A percentile compares a stretch with the other conserved stretches of the same genome.
Evolutionary conservation across 2,113 vertebrate species (phyloP).

Genomic region (Thunnus maccoyii): DNA sequence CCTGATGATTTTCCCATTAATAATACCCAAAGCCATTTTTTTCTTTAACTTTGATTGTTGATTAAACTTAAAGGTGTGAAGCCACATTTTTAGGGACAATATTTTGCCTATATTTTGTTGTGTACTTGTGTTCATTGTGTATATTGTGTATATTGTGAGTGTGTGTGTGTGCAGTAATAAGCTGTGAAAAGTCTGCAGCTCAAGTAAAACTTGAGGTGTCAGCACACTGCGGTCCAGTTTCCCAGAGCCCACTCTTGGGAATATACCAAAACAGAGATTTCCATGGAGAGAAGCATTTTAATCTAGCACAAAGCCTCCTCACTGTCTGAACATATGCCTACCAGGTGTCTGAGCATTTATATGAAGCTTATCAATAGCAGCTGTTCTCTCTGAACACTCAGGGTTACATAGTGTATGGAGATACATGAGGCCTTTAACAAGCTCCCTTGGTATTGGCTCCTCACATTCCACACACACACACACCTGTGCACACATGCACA

Average conservation of each 20-base stretch:
- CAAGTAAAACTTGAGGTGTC: slow-evolving; percentile 35
- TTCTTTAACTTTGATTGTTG: too few relatives aligned
- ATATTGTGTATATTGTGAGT: neutral
- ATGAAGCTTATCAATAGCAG: slow-evolving; percentile 56
- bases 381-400: slow-evolving; percentile 29
- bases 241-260: slow-evolving; percentile 24
- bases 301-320: slow-evolving; percentile 18
- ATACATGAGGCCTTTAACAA: slow-evolving; percentile 58
- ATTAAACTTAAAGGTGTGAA: too few relatives aligned
- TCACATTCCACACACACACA: neutral
- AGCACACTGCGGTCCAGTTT: slow-evolving; percentile 37
- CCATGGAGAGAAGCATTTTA: slow-evolving; percentile 7
- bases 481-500: slow-evolving; percentile 2
- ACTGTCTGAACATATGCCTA: slow-evolving; percentile 30
- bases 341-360: slow-evolving; percentile 42
- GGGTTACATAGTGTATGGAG: slow-evolving; percentile 45
- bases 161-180: neutral
- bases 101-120: too few relatives aligned
- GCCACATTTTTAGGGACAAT: too few relatives aligned
- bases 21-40: too few relatives aligned
- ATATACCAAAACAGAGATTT: slow-evolving; percentile 25
- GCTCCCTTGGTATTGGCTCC: slow-evolving; percentile 24
- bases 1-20: too few relatives aligned
- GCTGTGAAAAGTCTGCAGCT: slow-evolving; percentile 4
- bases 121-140: neutral